phyloP scores from a whole-genome alignment of 2,888 invertebrate genomes.

The Scaptodrosophila latifasciaeformis region DNA sequence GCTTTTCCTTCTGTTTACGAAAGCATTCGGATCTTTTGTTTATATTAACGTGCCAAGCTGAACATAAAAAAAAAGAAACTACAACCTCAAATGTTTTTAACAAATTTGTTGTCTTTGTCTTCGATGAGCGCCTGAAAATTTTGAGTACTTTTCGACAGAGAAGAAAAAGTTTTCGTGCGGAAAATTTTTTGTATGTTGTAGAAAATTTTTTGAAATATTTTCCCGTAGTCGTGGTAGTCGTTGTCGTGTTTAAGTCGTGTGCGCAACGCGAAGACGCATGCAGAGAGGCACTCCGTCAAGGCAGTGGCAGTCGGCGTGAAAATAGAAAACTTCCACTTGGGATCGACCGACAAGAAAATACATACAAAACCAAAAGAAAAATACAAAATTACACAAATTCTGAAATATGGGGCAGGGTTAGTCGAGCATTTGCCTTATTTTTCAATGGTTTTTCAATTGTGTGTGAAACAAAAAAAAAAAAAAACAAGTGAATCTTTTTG shows the following conservation, averaged over 20 bases:
- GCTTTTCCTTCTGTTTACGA: conserved; percentile 55
- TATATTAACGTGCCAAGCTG: conserved; percentile 35
- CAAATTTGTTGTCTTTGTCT: conserved; percentile 51
- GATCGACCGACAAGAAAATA: conserved; percentile 14
- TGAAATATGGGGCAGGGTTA: conserved; percentile 75
- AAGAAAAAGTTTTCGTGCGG: conserved; percentile 20
- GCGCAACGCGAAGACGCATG: conserved; percentile 68
- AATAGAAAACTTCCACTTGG: conserved; percentile 40
- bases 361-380: neutral
- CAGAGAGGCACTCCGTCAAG: conserved; percentile 21
- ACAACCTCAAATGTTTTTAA: conserved; percentile 27
- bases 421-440: conserved; percentile 52
- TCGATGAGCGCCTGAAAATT: conserved; percentile 28
- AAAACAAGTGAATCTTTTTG: neutral
- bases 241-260: conserved; percentile 69
- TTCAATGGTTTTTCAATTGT: conserved; percentile 1
- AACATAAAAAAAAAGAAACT: conserved; percentile 16
- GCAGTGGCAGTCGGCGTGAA: conserved; percentile 1
- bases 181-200: conserved; percentile 54
- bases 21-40: conserved; percentile 53
- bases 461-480: conserved; percentile 9
- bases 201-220: conserved; percentile 38
- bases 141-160: conserved; percentile 16
- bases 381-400: conserved; percentile 11
- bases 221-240: conserved; percentile 50